A percentile compares a stretch with the other conserved stretches of the same genome.
These are phyloP conservation scores for Sitta europaea DNA, from an alignment of 2,113 vertebrate genomes.

Conservation along the genomic window DNA sequence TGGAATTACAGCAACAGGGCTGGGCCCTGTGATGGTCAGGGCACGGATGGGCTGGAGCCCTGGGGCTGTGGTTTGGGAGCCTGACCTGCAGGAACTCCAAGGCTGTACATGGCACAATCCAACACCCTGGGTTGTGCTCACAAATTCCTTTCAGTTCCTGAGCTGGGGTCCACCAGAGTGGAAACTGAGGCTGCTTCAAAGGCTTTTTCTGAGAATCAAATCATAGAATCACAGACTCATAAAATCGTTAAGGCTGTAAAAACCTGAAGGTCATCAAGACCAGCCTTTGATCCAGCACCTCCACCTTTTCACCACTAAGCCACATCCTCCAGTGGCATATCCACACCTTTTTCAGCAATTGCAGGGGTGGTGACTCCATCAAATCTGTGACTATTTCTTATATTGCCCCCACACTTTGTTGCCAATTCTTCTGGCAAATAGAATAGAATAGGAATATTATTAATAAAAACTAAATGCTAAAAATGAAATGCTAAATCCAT, in stretches of 20 bases:
- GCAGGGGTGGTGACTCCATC: neutral
- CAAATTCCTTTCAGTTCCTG: neutral
- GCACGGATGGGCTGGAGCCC: neutral
- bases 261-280: neutral
- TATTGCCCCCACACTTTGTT: neutral
- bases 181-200: neutral
- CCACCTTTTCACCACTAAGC: neutral
- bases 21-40: neutral
- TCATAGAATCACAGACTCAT: neutral
- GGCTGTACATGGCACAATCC: neutral
- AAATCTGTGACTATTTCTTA: neutral
- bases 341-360: neutral
- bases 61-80: neutral
- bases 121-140: accelerated
- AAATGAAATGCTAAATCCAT: neutral
- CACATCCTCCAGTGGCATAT: neutral
- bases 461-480: neutral
- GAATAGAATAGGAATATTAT: no score
- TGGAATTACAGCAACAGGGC: neutral
- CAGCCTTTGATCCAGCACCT: neutral
- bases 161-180: neutral
- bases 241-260: neutral
- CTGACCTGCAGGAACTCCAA: neutral
- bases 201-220: neutral
- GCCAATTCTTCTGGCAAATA: neutral